Percentiles rank a stretch among this genome's conserved stretches.
Evolutionary conservation across 2,113 vertebrate species (phyloP).

Genomic region (Colaptes auratus): DNA sequence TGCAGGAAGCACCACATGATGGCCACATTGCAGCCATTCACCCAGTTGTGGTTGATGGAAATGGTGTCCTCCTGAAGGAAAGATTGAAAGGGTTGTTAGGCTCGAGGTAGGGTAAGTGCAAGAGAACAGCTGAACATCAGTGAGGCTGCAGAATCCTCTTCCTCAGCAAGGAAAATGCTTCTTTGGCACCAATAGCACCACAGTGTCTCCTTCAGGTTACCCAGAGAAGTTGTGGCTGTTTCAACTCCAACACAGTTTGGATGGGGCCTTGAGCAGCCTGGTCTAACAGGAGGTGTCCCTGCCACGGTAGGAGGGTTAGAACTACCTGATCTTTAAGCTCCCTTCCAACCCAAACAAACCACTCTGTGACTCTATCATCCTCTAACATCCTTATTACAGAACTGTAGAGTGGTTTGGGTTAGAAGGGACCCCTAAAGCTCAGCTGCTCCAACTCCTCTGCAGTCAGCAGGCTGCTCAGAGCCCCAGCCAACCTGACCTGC

Average conservation of each 20-base stretch:
- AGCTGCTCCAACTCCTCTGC: neutral
- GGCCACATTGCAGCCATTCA: constrained; percentile 93
- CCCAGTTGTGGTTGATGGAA: constrained; percentile 97
- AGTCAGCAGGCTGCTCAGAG: neutral
- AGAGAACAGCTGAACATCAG: neutral
- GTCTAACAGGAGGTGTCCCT: no score
- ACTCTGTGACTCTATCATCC: no score
- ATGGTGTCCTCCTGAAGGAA: constrained; percentile 91
- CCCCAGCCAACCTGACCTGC: neutral
- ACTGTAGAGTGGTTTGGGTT: neutral
- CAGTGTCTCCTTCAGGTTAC: neutral
- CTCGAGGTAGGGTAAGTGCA: rapidly evolving
- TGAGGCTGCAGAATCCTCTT: neutral
- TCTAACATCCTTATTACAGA: neutral
- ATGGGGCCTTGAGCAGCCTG: no score
- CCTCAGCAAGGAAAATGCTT: neutral
- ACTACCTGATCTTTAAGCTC: no score
- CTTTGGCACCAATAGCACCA: no score
- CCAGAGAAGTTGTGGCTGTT: no score
- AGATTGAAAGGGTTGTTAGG: rapidly evolving
- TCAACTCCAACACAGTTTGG: no score
- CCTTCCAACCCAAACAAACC: no score
- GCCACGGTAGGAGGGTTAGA: no score
- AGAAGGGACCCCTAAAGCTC: neutral
- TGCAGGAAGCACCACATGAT: constrained; percentile 94